Percentiles rank a stretch among this genome's conserved stretches.
Conservation (phyloP, 1,140 invertebrate species). For the Drosophila prosaltans region DNA sequence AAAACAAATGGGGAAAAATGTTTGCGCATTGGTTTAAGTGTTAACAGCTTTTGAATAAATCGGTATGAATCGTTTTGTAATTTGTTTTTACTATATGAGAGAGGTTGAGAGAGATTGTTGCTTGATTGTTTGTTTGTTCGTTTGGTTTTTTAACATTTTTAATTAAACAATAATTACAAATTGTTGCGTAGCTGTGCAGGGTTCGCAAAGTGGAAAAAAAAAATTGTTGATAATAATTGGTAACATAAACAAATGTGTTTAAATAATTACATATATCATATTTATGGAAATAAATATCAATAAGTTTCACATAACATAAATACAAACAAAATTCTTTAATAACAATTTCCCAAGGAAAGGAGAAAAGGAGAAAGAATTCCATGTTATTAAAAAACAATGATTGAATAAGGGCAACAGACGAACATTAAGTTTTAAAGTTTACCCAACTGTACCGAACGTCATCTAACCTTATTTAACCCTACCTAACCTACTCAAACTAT, state of each 20-base stretch:
- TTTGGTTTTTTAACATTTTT: slow-evolving; percentile 3
- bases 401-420: not conserved
- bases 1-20: not conserved
- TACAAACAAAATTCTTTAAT: not conserved
- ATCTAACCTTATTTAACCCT: not conserved
- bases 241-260: not conserved
- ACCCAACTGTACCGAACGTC: no score
- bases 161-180: slow-evolving; percentile 12
- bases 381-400: not conserved
- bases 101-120: slow-evolving; percentile 30
- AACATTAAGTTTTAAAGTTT: no score
- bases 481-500: not conserved
- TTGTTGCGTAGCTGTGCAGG: not conserved
- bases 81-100: slow-evolving; percentile 7
- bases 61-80: slow-evolving; percentile 50
- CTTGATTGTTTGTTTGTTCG: slow-evolving; percentile 14
- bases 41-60: slow-evolving; percentile 36
- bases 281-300: slow-evolving; percentile 4
- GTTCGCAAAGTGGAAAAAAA: not conserved
- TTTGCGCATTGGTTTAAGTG: slow-evolving; percentile 46
- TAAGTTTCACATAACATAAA: not conserved
- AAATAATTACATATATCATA: slow-evolving; percentile 5
- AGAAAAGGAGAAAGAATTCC: not conserved
- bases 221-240: slow-evolving; percentile 3
- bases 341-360: not conserved